Conservation (phyloP, 2,797 vertebrate genomes). For the Apogon hyalosoma region DNA sequence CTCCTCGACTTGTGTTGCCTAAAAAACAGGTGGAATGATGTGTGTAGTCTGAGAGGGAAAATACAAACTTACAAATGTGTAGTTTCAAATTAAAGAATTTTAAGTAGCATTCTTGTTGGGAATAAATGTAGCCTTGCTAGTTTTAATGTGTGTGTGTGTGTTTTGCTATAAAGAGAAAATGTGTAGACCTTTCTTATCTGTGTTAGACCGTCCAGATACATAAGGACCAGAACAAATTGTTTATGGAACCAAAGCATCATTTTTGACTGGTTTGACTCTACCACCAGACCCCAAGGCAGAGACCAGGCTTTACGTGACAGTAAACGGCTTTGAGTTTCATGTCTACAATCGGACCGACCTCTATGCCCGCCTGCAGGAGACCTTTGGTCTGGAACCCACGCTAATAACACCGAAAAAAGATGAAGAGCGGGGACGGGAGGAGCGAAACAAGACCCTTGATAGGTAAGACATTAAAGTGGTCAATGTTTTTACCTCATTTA, state of each 20-base stretch:
- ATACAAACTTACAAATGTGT: no score
- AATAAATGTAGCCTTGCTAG: no score
- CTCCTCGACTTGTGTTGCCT: neutral
- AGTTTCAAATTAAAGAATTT: no score
- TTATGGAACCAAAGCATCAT: neutral
- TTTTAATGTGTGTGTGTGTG: no score
- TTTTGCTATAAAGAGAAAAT: no score
- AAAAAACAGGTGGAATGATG: no score
- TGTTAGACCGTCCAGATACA: no score
- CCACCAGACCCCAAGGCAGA: constrained; percentile 95
- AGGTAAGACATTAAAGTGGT: constrained; percentile 79
- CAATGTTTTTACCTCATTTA: no score
- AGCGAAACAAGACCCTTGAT: constrained; percentile 86
- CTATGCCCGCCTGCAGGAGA: constrained; percentile 93
- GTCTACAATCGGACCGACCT: constrained; percentile 97
- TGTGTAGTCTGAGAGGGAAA: no score
- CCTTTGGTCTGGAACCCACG: constrained; percentile 96
- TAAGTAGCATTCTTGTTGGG: no score
- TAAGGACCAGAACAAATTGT: neutral
- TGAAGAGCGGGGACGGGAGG: constrained; percentile 88
- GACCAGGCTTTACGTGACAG: constrained; percentile 94
- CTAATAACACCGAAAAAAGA: constrained; percentile 89
- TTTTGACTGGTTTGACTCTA: constrained; percentile 1
- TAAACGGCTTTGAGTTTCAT: constrained; percentile 98
- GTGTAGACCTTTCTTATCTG: no score